Base-by-base conservation (phyloP, 2,797 vertebrate genomes). In the Pangasius sanitwongsei region DNA sequence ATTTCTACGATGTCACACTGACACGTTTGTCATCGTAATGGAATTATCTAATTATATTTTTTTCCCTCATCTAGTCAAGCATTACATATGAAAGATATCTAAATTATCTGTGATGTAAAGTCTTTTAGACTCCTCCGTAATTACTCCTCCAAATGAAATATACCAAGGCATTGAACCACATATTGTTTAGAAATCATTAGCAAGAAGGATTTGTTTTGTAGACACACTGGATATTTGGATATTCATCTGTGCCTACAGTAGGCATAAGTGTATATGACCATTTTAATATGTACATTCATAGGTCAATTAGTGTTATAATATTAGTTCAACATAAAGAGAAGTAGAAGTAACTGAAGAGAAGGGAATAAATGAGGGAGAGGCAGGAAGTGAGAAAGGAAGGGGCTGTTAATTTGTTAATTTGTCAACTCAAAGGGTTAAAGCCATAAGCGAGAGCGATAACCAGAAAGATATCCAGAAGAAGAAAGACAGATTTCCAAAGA, bases 371-470 rank as follows among this genome's bases (percentile, higher is more conserved):
- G 23, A 83, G 63, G 59, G 37, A 85, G 63, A 63, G 28, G 11
- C 82, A 67, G 41, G 25, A 31, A 31, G 44, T 31, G 75, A 89
- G 72, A 86, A 82, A 83, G 31, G 70, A 37, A 74, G 75, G 89
- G 81, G 48, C 34, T 80, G 92, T 89, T 90, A 93, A 69, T 87
- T 37, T 94, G 95, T 95, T 65, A 44, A 44, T 93, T 89, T 93
- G 87, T 34, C n/a, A 92, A 91, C 95, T 96, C 96, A 96, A 96
- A 96, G 96, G 96, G 96, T 96, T 96, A 95, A 95, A 96, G 89
- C 89, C 87, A 48, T 57, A 44, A 90, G 48, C 61, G 55, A 41
- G 4, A 85, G 63, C 0, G 55, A 18, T 63, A 63, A 63, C 63
- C 81, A 82, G 74, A 81, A 77, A 37, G 65, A 41, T 31, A 61